phyloP scores from a whole-genome alignment of 1,140 invertebrate genomes.

The Drosophila ohnishii region DNA sequence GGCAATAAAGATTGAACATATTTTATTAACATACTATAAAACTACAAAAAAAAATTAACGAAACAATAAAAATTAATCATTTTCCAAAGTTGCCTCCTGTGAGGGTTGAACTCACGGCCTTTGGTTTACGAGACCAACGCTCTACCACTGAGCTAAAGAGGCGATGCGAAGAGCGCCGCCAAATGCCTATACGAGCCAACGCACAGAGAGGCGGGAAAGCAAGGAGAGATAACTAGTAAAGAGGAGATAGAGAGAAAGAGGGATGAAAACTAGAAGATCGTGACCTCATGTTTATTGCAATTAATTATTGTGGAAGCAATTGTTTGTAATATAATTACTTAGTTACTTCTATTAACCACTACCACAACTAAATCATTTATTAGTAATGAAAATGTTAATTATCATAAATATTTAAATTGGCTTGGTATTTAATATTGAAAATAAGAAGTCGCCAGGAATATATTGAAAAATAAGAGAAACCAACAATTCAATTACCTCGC shows the following conservation, averaged over 20 bases:
- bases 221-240: conserved; percentile 2
- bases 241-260: neutral
- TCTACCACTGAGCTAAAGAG: conserved; percentile 96
- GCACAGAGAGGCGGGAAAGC: neutral
- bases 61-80: neutral
- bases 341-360: neutral
- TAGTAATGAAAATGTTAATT: neutral
- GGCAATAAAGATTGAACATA: too few species aligned
- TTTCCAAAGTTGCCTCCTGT: conserved; percentile 55
- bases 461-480: neutral
- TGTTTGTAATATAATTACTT: neutral
- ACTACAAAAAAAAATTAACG: neutral
- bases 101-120: conserved; percentile 96
- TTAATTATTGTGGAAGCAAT: neutral
- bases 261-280: conserved; percentile 16
- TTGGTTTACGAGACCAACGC: conserved; percentile 97
- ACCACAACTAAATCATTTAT: too few species aligned
- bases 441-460: neutral
- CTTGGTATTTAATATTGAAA: neutral
- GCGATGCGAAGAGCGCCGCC: conserved; percentile 80
- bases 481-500: neutral
- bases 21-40: neutral
- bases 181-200: conserved; percentile 23
- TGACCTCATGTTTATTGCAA: neutral
- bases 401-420: neutral